A percentile compares a stretch with the other conserved stretches of the same genome.
These are phyloP conservation scores for Calliphora vicina DNA, from an alignment of 1,140 invertebrate species.

Conservation along the genomic window DNA sequence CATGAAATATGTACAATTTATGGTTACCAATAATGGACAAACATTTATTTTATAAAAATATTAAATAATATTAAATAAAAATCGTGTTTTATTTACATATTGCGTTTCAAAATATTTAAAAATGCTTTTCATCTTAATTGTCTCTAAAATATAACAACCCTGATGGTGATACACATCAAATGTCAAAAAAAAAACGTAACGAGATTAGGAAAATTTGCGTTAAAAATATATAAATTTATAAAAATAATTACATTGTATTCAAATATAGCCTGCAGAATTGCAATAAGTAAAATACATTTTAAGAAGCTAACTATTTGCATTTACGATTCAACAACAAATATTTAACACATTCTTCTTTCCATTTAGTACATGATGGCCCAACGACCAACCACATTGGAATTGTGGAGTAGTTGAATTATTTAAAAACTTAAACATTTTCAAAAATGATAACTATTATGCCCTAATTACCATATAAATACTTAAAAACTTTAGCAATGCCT, in stretches of 20 bases:
- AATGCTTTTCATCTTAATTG: not conserved
- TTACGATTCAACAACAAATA: no score
- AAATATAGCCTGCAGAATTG: not conserved
- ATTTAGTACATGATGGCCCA: not conserved
- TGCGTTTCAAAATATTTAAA: not conserved
- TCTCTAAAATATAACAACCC: not conserved
- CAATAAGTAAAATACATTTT: not conserved
- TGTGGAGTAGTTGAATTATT: not conserved
- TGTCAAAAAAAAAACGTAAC: slow-evolving; percentile 12
- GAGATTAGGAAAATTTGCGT: not conserved
- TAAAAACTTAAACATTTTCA: no score
- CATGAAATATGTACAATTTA: no score
- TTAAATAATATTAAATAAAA: no score
- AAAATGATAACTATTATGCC: not conserved
- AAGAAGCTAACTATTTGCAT: not conserved
- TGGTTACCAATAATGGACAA: no score
- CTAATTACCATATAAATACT: not conserved
- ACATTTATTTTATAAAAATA: no score
- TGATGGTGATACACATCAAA: not conserved
- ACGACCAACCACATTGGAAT: not conserved
- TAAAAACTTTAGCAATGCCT: not conserved
- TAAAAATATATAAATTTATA: not conserved
- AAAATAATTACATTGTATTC: not conserved
- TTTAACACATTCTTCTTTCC: not conserved
- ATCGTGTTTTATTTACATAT: no score